Percentiles rank a stretch among this genome's conserved stretches.
These are phyloP conservation scores for Thalpophila matura DNA, from an alignment of 2,888 invertebrate species.

Conservation along the genomic window DNA sequence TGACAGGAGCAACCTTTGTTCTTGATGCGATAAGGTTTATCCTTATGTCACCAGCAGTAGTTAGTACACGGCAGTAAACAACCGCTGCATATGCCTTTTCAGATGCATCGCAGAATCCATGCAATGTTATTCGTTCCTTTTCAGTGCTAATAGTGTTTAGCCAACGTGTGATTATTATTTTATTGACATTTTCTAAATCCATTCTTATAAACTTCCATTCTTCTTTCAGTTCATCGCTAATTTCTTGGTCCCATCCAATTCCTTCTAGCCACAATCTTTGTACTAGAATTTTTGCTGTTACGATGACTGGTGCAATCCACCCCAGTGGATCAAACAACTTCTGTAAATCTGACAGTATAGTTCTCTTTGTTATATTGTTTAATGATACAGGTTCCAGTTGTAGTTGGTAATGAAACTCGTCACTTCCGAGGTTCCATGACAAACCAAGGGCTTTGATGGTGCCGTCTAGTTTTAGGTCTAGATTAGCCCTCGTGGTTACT, in stretches of 20 bases:
- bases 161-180: conserved; percentile 28
- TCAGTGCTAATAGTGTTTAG: conserved; percentile 15
- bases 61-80: conserved; percentile 47
- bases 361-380: conserved; percentile 54
- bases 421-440: conserved; percentile 53
- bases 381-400: neutral
- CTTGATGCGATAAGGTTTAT: conserved; percentile 51
- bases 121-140: conserved; percentile 16
- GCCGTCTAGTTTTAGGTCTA: conserved; percentile 53
- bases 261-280: conserved; percentile 53
- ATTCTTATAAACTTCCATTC: conserved; percentile 42
- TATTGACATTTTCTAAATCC: conserved; percentile 13
- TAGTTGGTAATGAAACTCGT: conserved; percentile 49
- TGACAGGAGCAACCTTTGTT: conserved; percentile 63
- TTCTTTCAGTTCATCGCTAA: conserved; percentile 26
- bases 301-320: conserved; percentile 52
- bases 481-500: conserved; percentile 21
- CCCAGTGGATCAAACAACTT: conserved; percentile 53
- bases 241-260: conserved; percentile 52
- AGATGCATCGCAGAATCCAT: conserved; percentile 58
- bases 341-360: conserved; percentile 48
- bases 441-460: conserved; percentile 54
- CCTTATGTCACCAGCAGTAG: conserved; percentile 24
- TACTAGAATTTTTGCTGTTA: conserved; percentile 24
- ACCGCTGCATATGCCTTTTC: conserved; percentile 54